Evolutionary conservation across 2,113 vertebrate species (phyloP).

Genomic region (Leuciscus idus): DNA sequence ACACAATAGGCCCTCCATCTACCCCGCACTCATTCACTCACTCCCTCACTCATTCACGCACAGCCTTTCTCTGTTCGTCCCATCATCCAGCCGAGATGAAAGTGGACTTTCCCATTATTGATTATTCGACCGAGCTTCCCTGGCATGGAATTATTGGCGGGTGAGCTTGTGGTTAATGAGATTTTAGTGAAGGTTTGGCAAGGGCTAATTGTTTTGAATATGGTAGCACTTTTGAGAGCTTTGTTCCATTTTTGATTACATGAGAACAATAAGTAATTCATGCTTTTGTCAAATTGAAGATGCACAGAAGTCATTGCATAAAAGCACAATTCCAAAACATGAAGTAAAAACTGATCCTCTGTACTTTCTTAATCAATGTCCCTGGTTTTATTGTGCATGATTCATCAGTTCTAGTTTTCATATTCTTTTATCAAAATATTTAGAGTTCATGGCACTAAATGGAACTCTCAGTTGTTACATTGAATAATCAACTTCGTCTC

Average conservation of each 20-base stretch:
- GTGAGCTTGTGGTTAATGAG: constrained; percentile 27
- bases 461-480: background rate
- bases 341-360: background rate
- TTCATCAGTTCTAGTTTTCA: background rate
- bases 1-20: constrained; percentile 56
- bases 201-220: constrained; percentile 21
- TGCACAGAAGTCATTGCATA: background rate
- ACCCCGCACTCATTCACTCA: constrained; percentile 58
- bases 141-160: constrained; percentile 28
- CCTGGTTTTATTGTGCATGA: background rate
- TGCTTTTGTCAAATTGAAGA: constrained; percentile 2
- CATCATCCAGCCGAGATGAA: constrained; percentile 14
- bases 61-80: constrained; percentile 14
- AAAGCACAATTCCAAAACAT: background rate
- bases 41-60: constrained; percentile 43
- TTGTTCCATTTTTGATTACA: constrained; percentile 14
- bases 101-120: constrained; percentile 37
- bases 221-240: background rate
- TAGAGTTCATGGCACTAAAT: background rate
- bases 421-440: background rate
- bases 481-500: background rate
- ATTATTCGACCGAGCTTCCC: constrained; percentile 33
- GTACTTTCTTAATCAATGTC: background rate
- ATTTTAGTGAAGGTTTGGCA: constrained; percentile 15
- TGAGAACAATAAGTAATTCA: background rate